Percentiles rank a stretch among this genome's conserved stretches.
phyloP scores from a whole-genome alignment of 1,140 invertebrate genomes.

The Drosophila willistoni region DNA sequence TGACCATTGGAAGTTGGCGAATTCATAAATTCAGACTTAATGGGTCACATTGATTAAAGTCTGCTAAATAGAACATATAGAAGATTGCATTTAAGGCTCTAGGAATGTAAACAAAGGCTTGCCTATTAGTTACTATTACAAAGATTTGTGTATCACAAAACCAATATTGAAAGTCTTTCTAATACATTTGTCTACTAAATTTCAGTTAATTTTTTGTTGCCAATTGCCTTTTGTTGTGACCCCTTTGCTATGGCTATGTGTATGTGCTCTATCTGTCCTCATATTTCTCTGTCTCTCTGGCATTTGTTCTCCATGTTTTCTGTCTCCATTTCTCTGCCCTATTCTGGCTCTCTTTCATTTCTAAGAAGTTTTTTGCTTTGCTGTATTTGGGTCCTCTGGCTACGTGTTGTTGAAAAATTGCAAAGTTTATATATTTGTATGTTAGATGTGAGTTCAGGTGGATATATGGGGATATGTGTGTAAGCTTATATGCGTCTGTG shows the following conservation, averaged over 20 bases:
- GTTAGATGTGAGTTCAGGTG: slow-evolving; percentile 15
- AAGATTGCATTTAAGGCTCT: no score
- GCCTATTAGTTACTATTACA: no score
- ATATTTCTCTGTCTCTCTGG: not conserved
- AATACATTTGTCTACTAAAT: no score
- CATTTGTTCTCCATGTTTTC: not conserved
- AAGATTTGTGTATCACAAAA: no score
- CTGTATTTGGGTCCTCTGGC: slow-evolving; percentile 5
- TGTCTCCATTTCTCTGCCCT: not conserved
- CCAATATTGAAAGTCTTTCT: no score
- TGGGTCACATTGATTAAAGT: no score
- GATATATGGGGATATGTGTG: slow-evolving; percentile 6
- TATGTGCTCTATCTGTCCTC: not conserved
- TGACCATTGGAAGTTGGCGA: no score
- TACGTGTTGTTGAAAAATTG: slow-evolving; percentile 16
- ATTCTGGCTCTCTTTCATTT: slow-evolving; percentile 14
- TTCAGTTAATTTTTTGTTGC: not conserved
- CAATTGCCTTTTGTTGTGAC: not conserved
- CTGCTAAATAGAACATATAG: no score
- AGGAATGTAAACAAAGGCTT: no score
- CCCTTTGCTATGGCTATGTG: not conserved
- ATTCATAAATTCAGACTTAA: no score
- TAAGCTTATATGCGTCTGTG: not conserved
- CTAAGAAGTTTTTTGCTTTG: slow-evolving; percentile 13
- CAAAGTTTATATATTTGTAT: slow-evolving; percentile 16